Evolutionary conservation across 2,888 invertebrate genomes (phyloP), one percentile per base, ranked within the genome.

Genomic region (Xestobium rufovillosum): DNA sequence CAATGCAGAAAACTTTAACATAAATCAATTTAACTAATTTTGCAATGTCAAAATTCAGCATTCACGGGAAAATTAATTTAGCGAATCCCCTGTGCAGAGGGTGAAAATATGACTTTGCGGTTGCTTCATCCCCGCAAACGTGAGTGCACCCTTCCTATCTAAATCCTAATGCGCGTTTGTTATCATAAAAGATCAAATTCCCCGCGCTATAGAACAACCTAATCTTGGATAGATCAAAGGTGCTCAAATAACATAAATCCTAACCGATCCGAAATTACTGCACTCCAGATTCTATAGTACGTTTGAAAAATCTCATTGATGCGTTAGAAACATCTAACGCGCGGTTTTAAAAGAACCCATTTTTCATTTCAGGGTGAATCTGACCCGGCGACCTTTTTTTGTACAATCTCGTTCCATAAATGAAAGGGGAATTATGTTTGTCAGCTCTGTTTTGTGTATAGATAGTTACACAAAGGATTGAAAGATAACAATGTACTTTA

Each of bases 181-280:
- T 53, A 55, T 55, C 55, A 48, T 47, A 48, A 46, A 44, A 49
- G 53, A 53, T 55, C 52, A 45, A 46, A 47, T 52, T 51, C 48
- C 36, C 28, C 41, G 34, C 32, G 35, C 23, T 19, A 19, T 19
- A 8, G 23, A 19, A n/a, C 6, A 8, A 6, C 23, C 6, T n/a
- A 6, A n/a, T 19, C 23, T 42, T 16, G 23, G 16, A 29, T 26
- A 33, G 17, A 27, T 11, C 14, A 33, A 26, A 39, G 36, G 23
- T 34, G 30, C 14, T 10, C 10, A 32, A 27, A 26, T 14, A 26
- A 32, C 15, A 19, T 27, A 40, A 41, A 43, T 41, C 41, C 30
- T 41, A 43, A 37, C 39, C 39, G 35, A 38, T 38, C 36, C 35
- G 34, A 37, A 43, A 42, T 39, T 37, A 31, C 42, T 34, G 39